Evolutionary conservation across 2,797 vertebrate genomes (phyloP).

Genomic region (Poeciliopsis paucimaculata): DNA sequence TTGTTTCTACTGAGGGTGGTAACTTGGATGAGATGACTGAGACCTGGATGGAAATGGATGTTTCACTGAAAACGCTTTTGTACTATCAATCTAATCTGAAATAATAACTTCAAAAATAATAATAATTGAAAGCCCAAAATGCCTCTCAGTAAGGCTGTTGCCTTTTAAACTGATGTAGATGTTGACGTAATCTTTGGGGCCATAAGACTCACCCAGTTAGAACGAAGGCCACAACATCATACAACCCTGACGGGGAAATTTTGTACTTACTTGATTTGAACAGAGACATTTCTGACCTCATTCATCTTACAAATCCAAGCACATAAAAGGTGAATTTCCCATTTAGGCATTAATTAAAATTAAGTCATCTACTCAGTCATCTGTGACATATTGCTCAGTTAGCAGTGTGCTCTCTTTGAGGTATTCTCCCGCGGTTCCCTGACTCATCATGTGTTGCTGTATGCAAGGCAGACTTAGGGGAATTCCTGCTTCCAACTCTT

Average conservation of each 20-base stretch:
- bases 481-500: constrained; percentile 25
- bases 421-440: constrained; percentile 36
- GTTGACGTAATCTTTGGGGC: neutral
- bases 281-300: constrained; percentile 31
- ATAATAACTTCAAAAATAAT: neutral
- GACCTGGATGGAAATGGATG: neutral
- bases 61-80: neutral
- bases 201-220: neutral
- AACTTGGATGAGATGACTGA: neutral
- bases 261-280: constrained; percentile 21
- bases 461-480: constrained; percentile 18
- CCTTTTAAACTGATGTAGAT: neutral
- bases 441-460: constrained; percentile 43
- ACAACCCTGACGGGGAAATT: neutral
- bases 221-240: neutral
- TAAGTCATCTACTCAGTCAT: constrained; percentile 65
- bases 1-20: too few species aligned
- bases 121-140: neutral
- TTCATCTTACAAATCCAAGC: constrained; percentile 52
- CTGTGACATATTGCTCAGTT: constrained; percentile 61
- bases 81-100: neutral
- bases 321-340: constrained; percentile 53
- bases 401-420: constrained; percentile 25
- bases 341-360: constrained; percentile 71
- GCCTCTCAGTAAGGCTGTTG: neutral